Conservation (phyloP, 2,797 vertebrate genomes). For the Sebastes alutus region DNA sequence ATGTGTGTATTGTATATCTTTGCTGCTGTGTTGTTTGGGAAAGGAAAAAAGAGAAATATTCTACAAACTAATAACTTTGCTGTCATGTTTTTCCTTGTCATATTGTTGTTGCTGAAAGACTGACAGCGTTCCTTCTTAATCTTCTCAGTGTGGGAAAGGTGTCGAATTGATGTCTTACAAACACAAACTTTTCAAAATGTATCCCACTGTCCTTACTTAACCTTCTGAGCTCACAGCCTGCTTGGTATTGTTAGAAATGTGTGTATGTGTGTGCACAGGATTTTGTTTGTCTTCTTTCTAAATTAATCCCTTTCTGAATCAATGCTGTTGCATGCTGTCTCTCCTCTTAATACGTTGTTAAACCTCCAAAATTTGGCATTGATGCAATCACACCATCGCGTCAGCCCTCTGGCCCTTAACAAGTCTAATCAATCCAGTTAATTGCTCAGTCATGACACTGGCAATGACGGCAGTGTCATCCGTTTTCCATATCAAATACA, state of each 20-base stretch:
- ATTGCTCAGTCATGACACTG: constrained; percentile 62
- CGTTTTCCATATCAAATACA: constrained; percentile 72
- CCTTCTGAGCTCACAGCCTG: neutral
- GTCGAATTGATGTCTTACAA: neutral
- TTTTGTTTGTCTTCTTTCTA: constrained; percentile 4
- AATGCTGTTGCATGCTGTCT: neutral
- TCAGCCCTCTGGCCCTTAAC: constrained; percentile 48
- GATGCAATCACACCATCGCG: constrained; percentile 41
- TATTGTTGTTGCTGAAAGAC: neutral
- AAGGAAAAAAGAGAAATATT: neutral
- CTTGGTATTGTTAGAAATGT: neutral
- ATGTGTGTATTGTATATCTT: neutral
- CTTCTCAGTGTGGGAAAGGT: neutral
- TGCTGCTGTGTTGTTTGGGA: neutral
- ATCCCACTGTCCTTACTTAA: neutral
- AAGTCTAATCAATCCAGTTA: constrained; percentile 74
- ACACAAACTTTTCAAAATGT: neutral
- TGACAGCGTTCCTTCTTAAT: neutral
- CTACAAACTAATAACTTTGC: neutral
- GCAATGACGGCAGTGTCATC: constrained; percentile 61
- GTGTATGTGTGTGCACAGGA: neutral
- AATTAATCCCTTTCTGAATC: constrained; percentile 11
- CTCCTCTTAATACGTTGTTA: constrained; percentile 30
- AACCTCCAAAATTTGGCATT: constrained; percentile 42
- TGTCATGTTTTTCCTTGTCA: neutral